Evolutionary conservation across 2,797 vertebrate species (phyloP).

Genomic region (Lagodon rhomboides): DNA sequence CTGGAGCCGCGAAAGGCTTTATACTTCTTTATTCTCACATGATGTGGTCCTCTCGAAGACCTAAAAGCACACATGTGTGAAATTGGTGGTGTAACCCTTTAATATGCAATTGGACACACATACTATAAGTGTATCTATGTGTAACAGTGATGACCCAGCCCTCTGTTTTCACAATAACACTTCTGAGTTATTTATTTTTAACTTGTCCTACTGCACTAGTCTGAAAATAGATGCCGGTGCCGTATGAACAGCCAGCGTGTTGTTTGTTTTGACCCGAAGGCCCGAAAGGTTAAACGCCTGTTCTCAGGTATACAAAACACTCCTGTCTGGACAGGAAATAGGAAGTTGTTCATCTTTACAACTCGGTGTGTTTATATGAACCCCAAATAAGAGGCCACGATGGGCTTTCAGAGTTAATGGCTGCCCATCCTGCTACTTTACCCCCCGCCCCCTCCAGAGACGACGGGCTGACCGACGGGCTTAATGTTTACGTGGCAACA

Average conservation of each 20-base stretch:
- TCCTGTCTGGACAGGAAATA: conserved; percentile 25
- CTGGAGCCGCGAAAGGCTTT: too few relatives aligned
- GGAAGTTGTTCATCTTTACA: conserved; percentile 34
- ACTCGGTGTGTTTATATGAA: conserved; percentile 20
- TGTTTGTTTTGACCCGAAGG: conserved; percentile 72
- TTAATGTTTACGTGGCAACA: conserved; percentile 23
- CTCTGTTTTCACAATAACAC: conserved; percentile 52
- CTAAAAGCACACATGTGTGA: too few relatives aligned
- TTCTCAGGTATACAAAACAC: conserved; percentile 44
- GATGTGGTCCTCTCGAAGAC: too few relatives aligned
- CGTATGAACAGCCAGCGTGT: conserved; percentile 42
- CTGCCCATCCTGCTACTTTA: conserved; percentile 34
- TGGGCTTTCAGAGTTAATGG: conserved; percentile 45
- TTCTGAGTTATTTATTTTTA: conserved; percentile 70
- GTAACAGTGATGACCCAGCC: conserved; percentile 44
- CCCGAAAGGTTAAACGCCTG: conserved; percentile 40
- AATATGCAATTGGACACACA: not conserved
- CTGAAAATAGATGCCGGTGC: conserved; percentile 54
- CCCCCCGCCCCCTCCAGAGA: conserved; percentile 31
- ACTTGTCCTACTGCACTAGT: conserved; percentile 60
- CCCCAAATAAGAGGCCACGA: conserved; percentile 39
- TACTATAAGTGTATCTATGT: conserved; percentile 16
- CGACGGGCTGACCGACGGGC: conserved; percentile 33
- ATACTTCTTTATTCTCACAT: too few relatives aligned
- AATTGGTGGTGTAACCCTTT: not conserved